Evolutionary conservation across 1,140 invertebrate species (phyloP), one percentile per base, ranked within the genome.

Genomic region (Drosophila tropicalis): DNA sequence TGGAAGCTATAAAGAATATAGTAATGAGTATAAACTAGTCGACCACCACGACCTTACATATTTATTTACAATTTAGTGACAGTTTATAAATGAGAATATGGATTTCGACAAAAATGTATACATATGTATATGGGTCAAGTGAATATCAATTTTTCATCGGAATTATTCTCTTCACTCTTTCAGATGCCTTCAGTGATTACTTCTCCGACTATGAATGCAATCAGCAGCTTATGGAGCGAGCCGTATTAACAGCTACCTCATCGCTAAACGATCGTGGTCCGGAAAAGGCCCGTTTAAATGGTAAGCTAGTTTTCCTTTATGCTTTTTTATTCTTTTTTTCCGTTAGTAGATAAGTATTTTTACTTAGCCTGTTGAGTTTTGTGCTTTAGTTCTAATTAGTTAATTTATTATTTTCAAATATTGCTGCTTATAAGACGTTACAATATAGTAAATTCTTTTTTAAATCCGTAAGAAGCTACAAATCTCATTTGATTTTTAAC

Each of bases 221-320:
- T 90, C 94, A 94, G 72, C 95, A 96, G n/a, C 92, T 97, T 40
- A 92, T 97, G 79, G 94, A 96, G 2, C 94, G 92, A 83, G 95
- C 96, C 74, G 94, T 93, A 62, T 84, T 98, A 36, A 95, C 93
- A 86, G 96, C 96, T 32, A 97, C 97, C 41, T 96, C 96, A 5
- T 96, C 95, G 70, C 93, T 97, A 62, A 93, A 94, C 22, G 96
- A 96, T 70, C 94, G 97, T 92, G 96, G 96, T 66, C 95, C 97
- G 29, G 94, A 96, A 36, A 96, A 97, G 93, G 96, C 96, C 3
- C 94, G 94, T 82, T 92, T 97, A 55, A 94, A 97, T 94, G 96
- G 97, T 97, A 94, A 95, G 94, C 92, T 69, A 13, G 17, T 0
- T 56, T 19, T 13, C 29, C 36, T 5, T 13, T 22, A 47, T 56